Evolutionary conservation across 2,113 vertebrate species (phyloP).

Genomic region (Ailurus styani): DNA sequence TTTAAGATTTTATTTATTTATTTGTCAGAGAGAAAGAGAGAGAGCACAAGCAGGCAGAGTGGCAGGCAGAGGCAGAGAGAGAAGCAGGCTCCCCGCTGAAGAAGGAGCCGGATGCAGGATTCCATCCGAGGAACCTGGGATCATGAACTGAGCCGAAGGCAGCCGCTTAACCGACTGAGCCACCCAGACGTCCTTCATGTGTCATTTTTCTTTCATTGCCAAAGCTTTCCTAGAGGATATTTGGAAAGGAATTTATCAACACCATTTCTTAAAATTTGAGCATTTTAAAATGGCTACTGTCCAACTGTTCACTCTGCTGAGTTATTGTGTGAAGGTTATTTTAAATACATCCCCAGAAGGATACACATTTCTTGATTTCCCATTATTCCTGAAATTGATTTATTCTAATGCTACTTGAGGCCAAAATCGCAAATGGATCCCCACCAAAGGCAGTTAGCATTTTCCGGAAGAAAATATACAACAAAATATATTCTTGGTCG

Average conservation of each 20-base stretch:
- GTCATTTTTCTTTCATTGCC: neutral
- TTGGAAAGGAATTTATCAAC: conserved; percentile 20
- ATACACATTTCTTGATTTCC: neutral
- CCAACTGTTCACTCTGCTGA: neutral
- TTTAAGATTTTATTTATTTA: too few species aligned
- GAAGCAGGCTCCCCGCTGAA: too few species aligned
- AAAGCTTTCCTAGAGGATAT: neutral
- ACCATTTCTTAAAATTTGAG: neutral
- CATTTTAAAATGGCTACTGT: neutral
- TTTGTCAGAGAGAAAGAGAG: too few species aligned
- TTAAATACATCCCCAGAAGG: conserved; percentile 21
- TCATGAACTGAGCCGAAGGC: too few species aligned
- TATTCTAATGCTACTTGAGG: neutral
- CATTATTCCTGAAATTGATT: conserved; percentile 38
- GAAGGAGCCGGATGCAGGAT: too few species aligned
- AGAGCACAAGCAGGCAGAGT: too few species aligned
- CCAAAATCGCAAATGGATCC: neutral
- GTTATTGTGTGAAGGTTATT: neutral
- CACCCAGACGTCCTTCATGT: too few species aligned
- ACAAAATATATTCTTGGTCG: neutral
- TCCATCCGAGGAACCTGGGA: too few species aligned
- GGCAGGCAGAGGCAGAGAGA: too few species aligned
- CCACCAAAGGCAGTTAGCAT: neutral
- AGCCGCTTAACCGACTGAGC: too few species aligned
- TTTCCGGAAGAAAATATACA: neutral